A percentile compares a stretch with the other conserved stretches of the same genome.
Conservation (phyloP, 2,888 invertebrate species). For the Rhaphigaster nebulosa region DNA sequence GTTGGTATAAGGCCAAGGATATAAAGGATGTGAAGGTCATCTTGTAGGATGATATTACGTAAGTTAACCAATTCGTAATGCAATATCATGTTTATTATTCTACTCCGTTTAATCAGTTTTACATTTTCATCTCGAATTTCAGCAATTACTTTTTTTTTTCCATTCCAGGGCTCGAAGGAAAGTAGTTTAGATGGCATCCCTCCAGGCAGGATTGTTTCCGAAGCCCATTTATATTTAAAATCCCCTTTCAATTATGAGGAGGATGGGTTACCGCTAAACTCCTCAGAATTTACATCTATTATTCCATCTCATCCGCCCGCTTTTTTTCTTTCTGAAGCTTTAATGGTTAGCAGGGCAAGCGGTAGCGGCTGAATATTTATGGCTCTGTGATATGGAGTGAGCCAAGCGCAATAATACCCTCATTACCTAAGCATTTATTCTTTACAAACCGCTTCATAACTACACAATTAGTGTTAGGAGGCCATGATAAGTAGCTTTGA, state of each 20-base stretch:
- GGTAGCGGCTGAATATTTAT: background rate
- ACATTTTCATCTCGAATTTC: background rate
- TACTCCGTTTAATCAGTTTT: no score
- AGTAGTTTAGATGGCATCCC: background rate
- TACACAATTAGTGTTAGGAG: background rate
- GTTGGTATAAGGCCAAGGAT: no score
- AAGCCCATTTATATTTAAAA: conserved; percentile 1
- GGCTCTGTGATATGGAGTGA: background rate
- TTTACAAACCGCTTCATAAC: background rate
- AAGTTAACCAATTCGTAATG: no score
- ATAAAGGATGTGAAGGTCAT: no score
- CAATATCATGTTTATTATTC: no score
- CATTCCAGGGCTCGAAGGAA: background rate
- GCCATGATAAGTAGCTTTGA: background rate
- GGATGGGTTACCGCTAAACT: conserved; percentile 42
- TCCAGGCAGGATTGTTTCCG: background rate
- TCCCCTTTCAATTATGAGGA: conserved; percentile 27
- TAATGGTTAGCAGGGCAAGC: background rate
- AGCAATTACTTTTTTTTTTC: background rate
- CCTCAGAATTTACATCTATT: conserved; percentile 47
- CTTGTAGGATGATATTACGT: no score
- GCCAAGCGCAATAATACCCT: background rate
- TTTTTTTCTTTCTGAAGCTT: background rate
- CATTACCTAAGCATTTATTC: background rate
- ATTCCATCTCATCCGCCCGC: conserved; percentile 22